phyloP scores from a whole-genome alignment of 2,888 invertebrate genomes.

The Leuctra nigra region DNA sequence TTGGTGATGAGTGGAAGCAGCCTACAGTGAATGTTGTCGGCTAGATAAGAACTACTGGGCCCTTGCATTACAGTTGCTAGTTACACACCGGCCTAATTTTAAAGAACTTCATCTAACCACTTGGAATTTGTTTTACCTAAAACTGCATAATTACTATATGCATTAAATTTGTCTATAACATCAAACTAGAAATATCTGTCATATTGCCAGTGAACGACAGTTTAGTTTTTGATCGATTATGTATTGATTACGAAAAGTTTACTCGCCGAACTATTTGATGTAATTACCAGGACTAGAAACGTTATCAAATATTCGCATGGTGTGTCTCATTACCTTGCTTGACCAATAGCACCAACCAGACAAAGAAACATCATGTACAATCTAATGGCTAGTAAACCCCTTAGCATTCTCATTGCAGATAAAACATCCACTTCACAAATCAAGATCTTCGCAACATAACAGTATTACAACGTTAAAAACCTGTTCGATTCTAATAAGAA shows the following conservation, averaged over 20 bases:
- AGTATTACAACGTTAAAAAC: not conserved
- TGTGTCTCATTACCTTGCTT: conserved; percentile 14
- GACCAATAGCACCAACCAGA: conserved; percentile 18
- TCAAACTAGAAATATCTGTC: conserved; percentile 16
- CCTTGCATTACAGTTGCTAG: conserved; percentile 24
- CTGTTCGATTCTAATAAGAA: conserved; percentile 5
- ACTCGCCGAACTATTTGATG: not conserved
- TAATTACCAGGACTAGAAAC: conserved; percentile 16
- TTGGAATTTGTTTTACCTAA: conserved; percentile 7
- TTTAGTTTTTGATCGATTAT: not conserved
- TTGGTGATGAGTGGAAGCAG: conserved; percentile 27
- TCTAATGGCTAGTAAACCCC: conserved; percentile 17
- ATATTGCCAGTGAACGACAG: not conserved
- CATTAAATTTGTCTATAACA: conserved; percentile 17
- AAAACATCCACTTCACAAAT: conserved; percentile 22
- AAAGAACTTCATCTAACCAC: not conserved
- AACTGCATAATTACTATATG: conserved; percentile 5
- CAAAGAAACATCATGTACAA: conserved; percentile 25
- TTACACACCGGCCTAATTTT: conserved; percentile 23
- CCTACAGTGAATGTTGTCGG: conserved; percentile 25
- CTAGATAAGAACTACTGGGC: conserved; percentile 24
- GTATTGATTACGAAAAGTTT: not conserved
- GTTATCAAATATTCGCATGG: conserved; percentile 19
- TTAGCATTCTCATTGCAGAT: conserved; percentile 26
- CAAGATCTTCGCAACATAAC: not conserved